These are phyloP conservation scores for Eriocheir sinensis DNA, from an alignment of 1,140 invertebrate genomes.

Conservation along the genomic window DNA sequence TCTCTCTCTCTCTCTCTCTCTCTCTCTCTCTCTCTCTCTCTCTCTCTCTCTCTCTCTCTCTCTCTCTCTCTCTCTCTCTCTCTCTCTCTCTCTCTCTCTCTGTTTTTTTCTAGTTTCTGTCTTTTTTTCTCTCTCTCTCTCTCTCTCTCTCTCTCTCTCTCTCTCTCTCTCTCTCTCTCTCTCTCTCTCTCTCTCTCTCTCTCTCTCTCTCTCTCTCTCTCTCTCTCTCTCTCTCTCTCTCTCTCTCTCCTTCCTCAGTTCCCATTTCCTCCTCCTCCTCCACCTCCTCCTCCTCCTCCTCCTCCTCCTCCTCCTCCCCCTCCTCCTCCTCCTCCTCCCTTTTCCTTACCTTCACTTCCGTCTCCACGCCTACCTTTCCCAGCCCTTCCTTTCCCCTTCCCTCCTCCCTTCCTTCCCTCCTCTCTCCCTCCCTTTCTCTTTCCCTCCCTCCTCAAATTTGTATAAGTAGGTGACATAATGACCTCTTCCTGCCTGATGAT, in stretches of 20 bases:
- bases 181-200: not conserved
- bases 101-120: not conserved
- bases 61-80: not conserved
- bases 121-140: not conserved
- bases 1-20: not conserved
- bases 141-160: not conserved
- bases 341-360: not conserved
- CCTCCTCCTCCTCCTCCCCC: not conserved
- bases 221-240: not conserved
- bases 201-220: too few species aligned
- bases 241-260: not conserved
- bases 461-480: too few species aligned
- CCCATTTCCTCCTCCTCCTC: not conserved
- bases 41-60: not conserved
- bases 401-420: not conserved
- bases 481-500: too few species aligned
- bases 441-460: not conserved
- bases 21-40: not conserved
- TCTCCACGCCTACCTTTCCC: not conserved
- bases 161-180: conserved; percentile 32
- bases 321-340: not conserved
- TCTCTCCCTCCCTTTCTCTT: conserved; percentile 16
- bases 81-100: not conserved
- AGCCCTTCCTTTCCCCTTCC: not conserved
- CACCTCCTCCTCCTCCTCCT: too few species aligned